A percentile compares a stretch with the other conserved stretches of the same genome.
Conservation (phyloP, 1,140 invertebrate species). For the Wasmannia auropunctata region DNA sequence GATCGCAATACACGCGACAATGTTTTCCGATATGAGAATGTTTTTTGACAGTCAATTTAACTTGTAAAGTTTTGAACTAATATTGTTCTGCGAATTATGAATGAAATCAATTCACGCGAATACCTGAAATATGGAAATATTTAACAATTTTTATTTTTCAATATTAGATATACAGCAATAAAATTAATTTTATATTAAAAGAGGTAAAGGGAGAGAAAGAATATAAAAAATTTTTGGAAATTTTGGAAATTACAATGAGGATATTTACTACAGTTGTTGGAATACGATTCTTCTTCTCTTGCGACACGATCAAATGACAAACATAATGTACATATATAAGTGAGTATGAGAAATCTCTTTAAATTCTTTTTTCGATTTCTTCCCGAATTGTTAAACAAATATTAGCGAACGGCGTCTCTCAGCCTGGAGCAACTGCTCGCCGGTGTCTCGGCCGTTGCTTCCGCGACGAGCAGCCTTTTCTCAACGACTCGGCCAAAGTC, state of each 20-base stretch:
- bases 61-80: neutral
- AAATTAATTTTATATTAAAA: neutral
- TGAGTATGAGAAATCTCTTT: neutral
- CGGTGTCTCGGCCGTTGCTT: neutral
- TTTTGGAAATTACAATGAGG: neutral
- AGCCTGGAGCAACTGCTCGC: neutral
- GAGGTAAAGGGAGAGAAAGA: neutral
- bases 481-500: neutral
- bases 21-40: neutral
- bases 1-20: neutral
- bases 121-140: neutral
- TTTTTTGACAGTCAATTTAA: neutral
- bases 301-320: neutral
- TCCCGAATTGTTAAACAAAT: slow-evolving; percentile 5
- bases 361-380: neutral
- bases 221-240: neutral
- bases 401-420: neutral
- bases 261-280: neutral
- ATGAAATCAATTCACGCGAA: neutral
- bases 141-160: neutral
- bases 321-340: slow-evolving; percentile 36
- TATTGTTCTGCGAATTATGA: neutral
- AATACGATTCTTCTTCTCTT: slow-evolving; percentile 1
- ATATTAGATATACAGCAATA: neutral
- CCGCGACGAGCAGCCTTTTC: neutral